These are phyloP conservation scores for Hestina assimilis DNA, from an alignment of 1,140 invertebrate genomes.

Conservation along the genomic window DNA sequence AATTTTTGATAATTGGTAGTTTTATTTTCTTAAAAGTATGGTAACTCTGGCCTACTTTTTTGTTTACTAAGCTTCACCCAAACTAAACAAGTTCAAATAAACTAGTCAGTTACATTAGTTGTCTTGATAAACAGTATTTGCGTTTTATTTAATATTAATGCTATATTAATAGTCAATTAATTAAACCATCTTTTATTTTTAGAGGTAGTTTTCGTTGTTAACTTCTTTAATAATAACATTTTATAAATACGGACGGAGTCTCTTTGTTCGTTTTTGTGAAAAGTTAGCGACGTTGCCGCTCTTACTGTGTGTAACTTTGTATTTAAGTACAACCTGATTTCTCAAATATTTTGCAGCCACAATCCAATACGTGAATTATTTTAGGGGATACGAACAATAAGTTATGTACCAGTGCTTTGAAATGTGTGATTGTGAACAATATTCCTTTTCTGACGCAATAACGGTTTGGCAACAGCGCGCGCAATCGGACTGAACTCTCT, in stretches of 20 bases:
- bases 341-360: not conserved
- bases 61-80: constrained; percentile 49
- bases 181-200: constrained; percentile 1
- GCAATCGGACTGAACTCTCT: constrained; percentile 55
- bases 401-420: constrained; percentile 64
- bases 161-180: not conserved
- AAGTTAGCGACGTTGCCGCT: constrained; percentile 67
- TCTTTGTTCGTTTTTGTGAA: constrained; percentile 46
- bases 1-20: constrained; percentile 15
- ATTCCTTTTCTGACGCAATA: constrained; percentile 72
- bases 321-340: not conserved
- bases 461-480: constrained; percentile 69
- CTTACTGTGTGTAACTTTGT: constrained; percentile 33
- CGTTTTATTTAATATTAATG: constrained; percentile 1
- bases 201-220: not conserved
- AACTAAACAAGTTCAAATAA: constrained; percentile 46
- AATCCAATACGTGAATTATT: not conserved
- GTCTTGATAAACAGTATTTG: not conserved
- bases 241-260: constrained; percentile 19
- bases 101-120: constrained; percentile 33
- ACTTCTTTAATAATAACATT: not conserved
- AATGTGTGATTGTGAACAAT: constrained; percentile 69
- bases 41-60: constrained; percentile 34
- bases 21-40: constrained; percentile 5
- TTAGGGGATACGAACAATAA: constrained; percentile 31